phyloP scores from a whole-genome alignment of 1,140 invertebrate genomes.

The Ganaspis sp. region DNA sequence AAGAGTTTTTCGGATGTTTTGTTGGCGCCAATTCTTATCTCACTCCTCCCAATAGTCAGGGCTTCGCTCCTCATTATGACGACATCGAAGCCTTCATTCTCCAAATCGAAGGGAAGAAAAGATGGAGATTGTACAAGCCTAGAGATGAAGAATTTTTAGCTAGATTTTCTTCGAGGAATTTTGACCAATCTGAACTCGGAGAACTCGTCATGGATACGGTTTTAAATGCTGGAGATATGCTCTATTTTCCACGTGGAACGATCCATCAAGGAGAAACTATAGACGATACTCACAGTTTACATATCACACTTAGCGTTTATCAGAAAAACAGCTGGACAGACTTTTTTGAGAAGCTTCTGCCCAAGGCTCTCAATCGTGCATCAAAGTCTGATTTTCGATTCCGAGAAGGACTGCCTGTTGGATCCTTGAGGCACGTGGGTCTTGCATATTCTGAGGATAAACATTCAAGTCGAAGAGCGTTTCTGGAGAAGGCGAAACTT shows the following conservation, averaged over 20 bases:
- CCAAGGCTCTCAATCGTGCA: constrained; percentile 85
- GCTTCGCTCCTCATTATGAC: constrained; percentile 98
- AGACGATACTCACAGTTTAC: constrained; percentile 88
- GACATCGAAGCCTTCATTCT: constrained; percentile 99
- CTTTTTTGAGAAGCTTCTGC: constrained; percentile 89
- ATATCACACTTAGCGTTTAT: constrained; percentile 94
- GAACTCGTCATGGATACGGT: constrained; percentile 89
- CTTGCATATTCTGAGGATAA: constrained; percentile 78
- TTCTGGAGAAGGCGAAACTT: constrained; percentile 79
- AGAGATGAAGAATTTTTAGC: constrained; percentile 82
- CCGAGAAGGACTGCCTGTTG: constrained; percentile 87
- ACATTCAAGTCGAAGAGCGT: constrained; percentile 74
- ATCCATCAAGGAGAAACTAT: constrained; percentile 93
- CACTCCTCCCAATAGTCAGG: constrained; percentile 96
- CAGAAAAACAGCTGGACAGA: constrained; percentile 94
- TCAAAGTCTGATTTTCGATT: constrained; percentile 84
- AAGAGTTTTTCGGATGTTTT: constrained; percentile 95
- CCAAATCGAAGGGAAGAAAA: constrained; percentile 96
- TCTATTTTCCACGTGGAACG: constrained; percentile 94
- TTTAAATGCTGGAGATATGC: constrained; percentile 90
- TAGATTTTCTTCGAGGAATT: constrained; percentile 89
- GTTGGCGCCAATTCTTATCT: constrained; percentile 96
- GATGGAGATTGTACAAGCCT: constrained; percentile 94
- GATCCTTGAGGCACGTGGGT: constrained; percentile 87
- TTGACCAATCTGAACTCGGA: constrained; percentile 86